Evolutionary conservation across 1,140 invertebrate species (phyloP).

Genomic region (Anadara kagoshimensis): DNA sequence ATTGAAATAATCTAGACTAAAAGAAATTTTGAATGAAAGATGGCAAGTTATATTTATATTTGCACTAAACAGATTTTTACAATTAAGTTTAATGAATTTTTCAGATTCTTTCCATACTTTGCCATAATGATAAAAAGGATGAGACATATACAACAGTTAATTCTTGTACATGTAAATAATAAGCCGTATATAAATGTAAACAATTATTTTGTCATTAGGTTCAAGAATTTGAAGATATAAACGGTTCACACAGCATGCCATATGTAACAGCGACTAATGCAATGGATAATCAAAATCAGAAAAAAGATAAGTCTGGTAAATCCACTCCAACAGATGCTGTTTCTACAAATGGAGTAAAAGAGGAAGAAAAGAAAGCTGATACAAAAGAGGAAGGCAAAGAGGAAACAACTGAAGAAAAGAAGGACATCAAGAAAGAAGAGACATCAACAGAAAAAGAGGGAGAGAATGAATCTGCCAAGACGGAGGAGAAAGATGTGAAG

Average conservation of each 20-base stretch:
- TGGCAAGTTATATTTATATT: too few relatives aligned
- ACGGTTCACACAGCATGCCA: constrained; percentile 98
- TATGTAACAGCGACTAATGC: constrained; percentile 83
- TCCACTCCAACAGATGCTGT: constrained; percentile 76
- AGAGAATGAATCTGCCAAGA: constrained; percentile 53
- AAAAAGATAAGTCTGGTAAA: constrained; percentile 76
- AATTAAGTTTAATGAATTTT: too few relatives aligned
- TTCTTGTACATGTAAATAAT: constrained; percentile 2
- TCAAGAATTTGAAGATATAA: constrained; percentile 98
- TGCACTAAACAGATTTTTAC: too few relatives aligned
- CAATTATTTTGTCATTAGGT: constrained; percentile 74
- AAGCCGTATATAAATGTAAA: background rate
- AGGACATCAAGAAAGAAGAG: constrained; percentile 25
- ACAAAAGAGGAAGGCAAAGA: constrained; percentile 56
- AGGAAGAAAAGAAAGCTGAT: constrained; percentile 30
- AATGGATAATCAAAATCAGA: constrained; percentile 64
- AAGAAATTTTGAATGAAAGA: too few relatives aligned
- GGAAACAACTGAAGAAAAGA: constrained; percentile 61
- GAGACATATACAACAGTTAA: background rate
- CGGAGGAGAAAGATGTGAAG: constrained; percentile 54
- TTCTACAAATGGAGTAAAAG: constrained; percentile 39
- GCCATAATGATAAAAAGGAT: too few relatives aligned
- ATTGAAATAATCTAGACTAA: too few relatives aligned
- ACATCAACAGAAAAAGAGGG: constrained; percentile 60
- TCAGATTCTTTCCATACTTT: too few relatives aligned